Base-by-base conservation (phyloP, 1,140 invertebrate genomes). In the Trachymyrmex cornetzi region DNA sequence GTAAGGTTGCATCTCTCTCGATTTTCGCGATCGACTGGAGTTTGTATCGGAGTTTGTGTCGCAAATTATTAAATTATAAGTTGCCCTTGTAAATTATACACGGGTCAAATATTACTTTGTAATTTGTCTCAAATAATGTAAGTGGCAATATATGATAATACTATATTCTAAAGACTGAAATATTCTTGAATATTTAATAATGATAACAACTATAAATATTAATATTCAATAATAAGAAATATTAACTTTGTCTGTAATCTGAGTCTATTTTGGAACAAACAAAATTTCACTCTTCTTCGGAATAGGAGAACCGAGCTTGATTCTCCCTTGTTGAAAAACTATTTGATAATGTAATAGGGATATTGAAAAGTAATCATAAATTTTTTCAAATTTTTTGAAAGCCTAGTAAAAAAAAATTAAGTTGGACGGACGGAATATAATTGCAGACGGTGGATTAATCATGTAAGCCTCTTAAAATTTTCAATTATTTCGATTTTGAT, bases 1-100 rank as follows among this genome's bases (percentile, higher is more conserved):
- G 24, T 55, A 48, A 50, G 38, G 24, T 75, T 38, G 24, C n/a
- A 34, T 22, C n/a, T 74, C 14, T 6, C 55, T 16, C 53, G 9
- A 82, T 59, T 82, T 82, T 72, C 34, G 67, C 38, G 53, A 72
- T 44, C 34, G n/a, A 44, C 24, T 19, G 6, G 19, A 82, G 12
- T 48, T 82, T 67, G n/a, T 19, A 38, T 24, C 64, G n/a, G 22
- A 44, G 53, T 72, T 72, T n/a, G 16, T 16, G 22, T 57, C 27
- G 19, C 19, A 30, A 57, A 55, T 74, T 30, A 57, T 57, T 53
- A 24, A 80, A 69, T 55, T n/a, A 34, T 38, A 34, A 79, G 34
- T 24, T 77, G 27, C 11, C 24, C 34, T 77, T 22, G 14, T 44
- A 63, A 22, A 34, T 55, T 74, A 34, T 55, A 74, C 11, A 34